Conservation (phyloP, 2,113 vertebrate genomes). For the Elgaria multicarinata region DNA sequence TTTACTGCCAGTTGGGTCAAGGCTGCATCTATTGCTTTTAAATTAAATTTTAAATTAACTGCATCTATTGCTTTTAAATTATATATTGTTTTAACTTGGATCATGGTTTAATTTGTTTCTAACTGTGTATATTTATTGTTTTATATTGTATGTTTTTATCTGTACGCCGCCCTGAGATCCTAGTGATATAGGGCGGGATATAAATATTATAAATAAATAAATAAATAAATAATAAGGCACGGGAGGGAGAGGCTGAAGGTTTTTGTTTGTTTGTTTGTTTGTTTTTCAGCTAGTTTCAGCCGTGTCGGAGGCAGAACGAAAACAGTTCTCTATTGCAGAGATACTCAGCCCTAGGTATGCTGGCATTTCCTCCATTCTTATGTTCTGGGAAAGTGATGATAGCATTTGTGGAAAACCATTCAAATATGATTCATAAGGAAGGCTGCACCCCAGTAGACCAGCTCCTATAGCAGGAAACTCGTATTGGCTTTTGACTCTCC, state of each 20-base stretch:
- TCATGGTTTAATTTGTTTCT: too few species aligned
- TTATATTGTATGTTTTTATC: too few species aligned
- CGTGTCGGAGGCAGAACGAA: conserved; percentile 33
- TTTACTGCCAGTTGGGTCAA: not conserved
- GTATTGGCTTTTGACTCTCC: not conserved
- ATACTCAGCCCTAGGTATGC: conserved; percentile 66
- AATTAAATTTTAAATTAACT: too few species aligned
- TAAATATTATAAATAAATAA: too few species aligned
- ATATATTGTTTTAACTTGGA: too few species aligned
- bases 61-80: too few species aligned
- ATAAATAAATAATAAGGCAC: too few species aligned
- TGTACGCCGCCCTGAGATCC: too few species aligned
- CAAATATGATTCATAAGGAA: accelerated
- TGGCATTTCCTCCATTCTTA: not conserved
- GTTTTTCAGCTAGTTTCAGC: conserved; percentile 51
- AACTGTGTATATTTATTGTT: too few species aligned
- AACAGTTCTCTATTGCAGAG: conserved; percentile 63
- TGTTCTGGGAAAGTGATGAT: not conserved
- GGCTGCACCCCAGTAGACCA: not conserved
- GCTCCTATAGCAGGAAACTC: not conserved
- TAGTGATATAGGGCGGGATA: too few species aligned
- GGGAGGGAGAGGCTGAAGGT: not conserved
- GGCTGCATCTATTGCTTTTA: too few species aligned
- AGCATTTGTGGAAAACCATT: not conserved
- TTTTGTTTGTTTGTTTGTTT: not conserved